Evolutionary conservation across 2,888 invertebrate species (phyloP).

Genomic region (Platycnemis pennipes): DNA sequence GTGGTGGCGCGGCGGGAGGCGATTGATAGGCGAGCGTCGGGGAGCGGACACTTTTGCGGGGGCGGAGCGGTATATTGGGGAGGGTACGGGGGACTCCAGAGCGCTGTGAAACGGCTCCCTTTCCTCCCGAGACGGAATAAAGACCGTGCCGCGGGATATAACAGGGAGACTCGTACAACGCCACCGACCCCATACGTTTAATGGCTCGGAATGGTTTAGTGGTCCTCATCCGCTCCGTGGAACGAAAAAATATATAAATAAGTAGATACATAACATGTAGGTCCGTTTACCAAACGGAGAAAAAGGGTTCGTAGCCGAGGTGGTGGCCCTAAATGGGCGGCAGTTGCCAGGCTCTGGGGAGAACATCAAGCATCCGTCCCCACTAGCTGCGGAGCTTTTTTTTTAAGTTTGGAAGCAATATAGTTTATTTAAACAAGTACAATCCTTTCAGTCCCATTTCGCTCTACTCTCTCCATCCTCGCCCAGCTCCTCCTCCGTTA

Average conservation of each 20-base stretch:
- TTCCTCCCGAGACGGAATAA: not conserved
- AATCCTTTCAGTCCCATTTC: not conserved
- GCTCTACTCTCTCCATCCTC: not conserved
- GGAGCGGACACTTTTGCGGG: not conserved
- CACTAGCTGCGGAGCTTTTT: not conserved
- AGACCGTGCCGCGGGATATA: not conserved
- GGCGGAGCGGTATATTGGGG: not conserved
- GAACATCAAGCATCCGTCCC: not conserved
- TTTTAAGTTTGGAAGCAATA: not conserved
- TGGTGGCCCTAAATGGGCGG: not conserved
- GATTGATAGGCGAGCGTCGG: not conserved
- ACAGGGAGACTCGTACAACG: not conserved
- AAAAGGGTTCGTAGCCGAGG: not conserved
- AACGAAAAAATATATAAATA: not conserved
- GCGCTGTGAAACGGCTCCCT: not conserved
- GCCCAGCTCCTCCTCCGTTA: not conserved
- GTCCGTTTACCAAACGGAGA: too few relatives aligned
- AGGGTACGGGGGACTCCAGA: not conserved
- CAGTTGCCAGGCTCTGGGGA: not conserved
- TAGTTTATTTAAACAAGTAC: not conserved
- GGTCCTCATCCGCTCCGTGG: not conserved
- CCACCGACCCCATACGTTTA: not conserved
- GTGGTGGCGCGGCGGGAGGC: not conserved
- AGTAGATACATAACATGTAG: not conserved
- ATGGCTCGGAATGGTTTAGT: conserved; percentile 17